Base-by-base conservation (phyloP, 1,140 invertebrate species). In the Lerema accius region DNA sequence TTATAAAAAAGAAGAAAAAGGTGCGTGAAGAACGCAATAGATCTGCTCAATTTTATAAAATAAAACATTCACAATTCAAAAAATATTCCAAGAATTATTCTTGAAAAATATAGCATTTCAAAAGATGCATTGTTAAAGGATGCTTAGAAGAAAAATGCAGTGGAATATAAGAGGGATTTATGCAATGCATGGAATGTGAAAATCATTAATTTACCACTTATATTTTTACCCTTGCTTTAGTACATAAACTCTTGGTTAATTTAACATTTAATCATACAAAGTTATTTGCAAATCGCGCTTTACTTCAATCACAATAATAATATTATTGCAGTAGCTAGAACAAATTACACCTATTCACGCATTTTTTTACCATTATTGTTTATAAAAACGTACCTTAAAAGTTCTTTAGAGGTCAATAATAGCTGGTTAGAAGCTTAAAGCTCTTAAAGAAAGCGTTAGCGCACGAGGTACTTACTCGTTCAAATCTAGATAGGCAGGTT, bases 381-480 rank as follows among this genome's bases (percentile, higher is more conserved):
- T 23, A 23, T 3, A 23, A 23, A 3, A n/a, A n/a, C n/a, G n/a
- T 23, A 23, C 19, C 19, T 23, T 59, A 58, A 67, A 13, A 42
- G 37, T 75, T 77, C 74, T 72, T 70, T 77, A 39, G 69, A 77
- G 72, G 67, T 64, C 72, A 73, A 69, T 70, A 63, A 51, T 56
- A 50, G 58, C 26, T 67, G 60, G 46, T 55, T 45, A 53, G 42
- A 60, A 37, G 67, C 51, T 69, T 7, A 32, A 68, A 74, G 69
- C 67, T 49, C 26, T 16, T 11, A 40, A 46, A 49, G 42, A 39
- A 64, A 62, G 65, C 65, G 49, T 53, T 46, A 61, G 58, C 51
- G 28, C 26, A 43, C 26, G 51, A 43, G 1, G 28, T 56, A 56
- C 53, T 13, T 4, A 13, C 16, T 13, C 4, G 9, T 58, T 15